Conservation (phyloP, 2,888 invertebrate species). For the Netelia melanura region DNA sequence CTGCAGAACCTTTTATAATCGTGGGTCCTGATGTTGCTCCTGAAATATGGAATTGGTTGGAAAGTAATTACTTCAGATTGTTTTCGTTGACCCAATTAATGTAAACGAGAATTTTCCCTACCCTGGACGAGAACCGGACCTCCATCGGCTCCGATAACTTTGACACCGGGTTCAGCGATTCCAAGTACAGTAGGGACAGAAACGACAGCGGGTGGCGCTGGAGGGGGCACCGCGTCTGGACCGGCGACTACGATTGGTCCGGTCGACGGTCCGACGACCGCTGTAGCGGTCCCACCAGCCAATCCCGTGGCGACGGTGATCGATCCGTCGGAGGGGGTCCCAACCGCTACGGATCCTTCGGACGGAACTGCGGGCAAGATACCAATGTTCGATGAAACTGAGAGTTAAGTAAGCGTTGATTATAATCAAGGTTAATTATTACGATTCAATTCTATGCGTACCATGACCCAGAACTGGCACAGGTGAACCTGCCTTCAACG, state of each 20-base stretch:
- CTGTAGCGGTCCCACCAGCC: slow-evolving; percentile 39
- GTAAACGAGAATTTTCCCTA: slow-evolving; percentile 1
- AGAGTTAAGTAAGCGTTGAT: too few species aligned
- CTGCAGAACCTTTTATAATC: slow-evolving; percentile 33
- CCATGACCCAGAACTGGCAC: neutral
- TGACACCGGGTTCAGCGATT: slow-evolving; percentile 42
- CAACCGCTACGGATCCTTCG: slow-evolving; percentile 57
- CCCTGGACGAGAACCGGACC: slow-evolving; percentile 45
- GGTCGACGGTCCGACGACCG: slow-evolving; percentile 68
- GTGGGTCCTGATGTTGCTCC: slow-evolving; percentile 48
- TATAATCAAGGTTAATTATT: too few species aligned
- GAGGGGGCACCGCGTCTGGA: slow-evolving; percentile 55
- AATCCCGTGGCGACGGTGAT: slow-evolving; percentile 70
- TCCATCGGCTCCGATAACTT: slow-evolving; percentile 60
- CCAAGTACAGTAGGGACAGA: slow-evolving; percentile 24
- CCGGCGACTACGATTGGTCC: slow-evolving; percentile 69
- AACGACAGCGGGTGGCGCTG: slow-evolving; percentile 49
- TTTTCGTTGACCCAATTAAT: neutral
- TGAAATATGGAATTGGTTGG: slow-evolving; percentile 7
- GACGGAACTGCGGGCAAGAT: slow-evolving; percentile 44
- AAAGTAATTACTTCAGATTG: neutral
- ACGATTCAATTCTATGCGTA: too few species aligned
- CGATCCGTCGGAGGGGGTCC: slow-evolving; percentile 72
- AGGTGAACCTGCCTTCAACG: slow-evolving; percentile 39
- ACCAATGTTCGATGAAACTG: neutral